Evolutionary conservation across 2,113 vertebrate species (phyloP), one percentile per base, ranked within the genome.

Genomic region (Podilymbus podiceps): DNA sequence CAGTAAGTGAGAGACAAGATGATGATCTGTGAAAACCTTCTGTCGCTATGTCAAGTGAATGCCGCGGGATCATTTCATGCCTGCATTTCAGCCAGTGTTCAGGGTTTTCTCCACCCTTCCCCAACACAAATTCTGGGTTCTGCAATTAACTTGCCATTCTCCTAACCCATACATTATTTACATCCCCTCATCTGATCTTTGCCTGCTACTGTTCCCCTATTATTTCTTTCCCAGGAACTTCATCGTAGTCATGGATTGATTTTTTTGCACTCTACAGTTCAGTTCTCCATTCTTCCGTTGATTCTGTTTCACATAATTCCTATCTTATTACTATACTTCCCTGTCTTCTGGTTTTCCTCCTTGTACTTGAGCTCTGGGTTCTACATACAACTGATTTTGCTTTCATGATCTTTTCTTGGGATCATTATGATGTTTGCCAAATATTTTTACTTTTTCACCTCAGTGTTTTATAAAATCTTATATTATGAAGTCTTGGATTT

Each of bases 1-100:
- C 73, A 90, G 63, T 40, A 84, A 91, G 92, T 33, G 95, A 97
- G 73, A 97, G 95, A 96, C 92, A 90, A 84, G 88, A 95, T 79
- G 92, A 96, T 1, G 83, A 89, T 89, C 84, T 87, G 94, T 79
- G 88, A 92, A 95, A 96, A 69, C 80, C 92, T 95, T 92, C 95
- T 94, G 92, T 93, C 28, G 0, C 58, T 73, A 73, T 91, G 89
- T 94, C 89, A 93, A 94, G 58, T 7, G 38, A 95, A 66, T 59
- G 84, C 74, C 2, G 11, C 5, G 15, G 81, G 62, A 97, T 91
- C 89, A 92, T 85, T 97, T 96, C 87, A 85, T 92, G 97, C 64
- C 84, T 75, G 46, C 38, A 23, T 91, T 90, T 74, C 86, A 96
- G 80, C 17, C 90, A 76, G 23, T 30, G 9, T 62, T 81, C 74